Conservation (phyloP, 1,140 invertebrate genomes). For the Papilio helenus region DNA sequence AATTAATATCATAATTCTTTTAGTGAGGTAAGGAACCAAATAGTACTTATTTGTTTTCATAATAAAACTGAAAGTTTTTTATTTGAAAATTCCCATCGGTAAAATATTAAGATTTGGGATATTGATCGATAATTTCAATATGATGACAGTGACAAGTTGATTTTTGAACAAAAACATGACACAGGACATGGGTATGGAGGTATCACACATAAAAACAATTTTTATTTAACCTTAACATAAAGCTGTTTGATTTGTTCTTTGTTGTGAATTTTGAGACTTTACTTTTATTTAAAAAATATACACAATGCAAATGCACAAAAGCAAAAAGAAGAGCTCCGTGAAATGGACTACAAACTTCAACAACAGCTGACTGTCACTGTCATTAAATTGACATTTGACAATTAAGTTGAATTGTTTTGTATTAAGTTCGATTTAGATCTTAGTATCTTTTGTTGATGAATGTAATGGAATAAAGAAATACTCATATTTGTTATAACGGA, state of each 20-base stretch:
- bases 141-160: not conserved
- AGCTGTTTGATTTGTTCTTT: too few species aligned
- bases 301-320: not conserved
- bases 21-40: not conserved
- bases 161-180: not conserved
- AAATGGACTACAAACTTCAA: not conserved
- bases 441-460: conserved; percentile 31
- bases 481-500: not conserved
- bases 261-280: not conserved
- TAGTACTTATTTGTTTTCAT: not conserved
- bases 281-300: not conserved
- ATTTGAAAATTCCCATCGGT: not conserved
- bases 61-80: not conserved
- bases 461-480: not conserved
- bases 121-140: not conserved
- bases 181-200: not conserved
- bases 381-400: conserved; percentile 25
- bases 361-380: conserved; percentile 42
- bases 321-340: not conserved
- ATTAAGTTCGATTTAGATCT: not conserved
- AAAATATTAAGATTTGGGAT: not conserved
- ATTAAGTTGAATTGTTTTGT: not conserved
- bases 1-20: conserved; percentile 48
- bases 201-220: too few species aligned
- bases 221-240: too few species aligned